Evolutionary conservation across 2,113 vertebrate species (phyloP), one percentile per base, ranked within the genome.

Genomic region (Engystomops pustulosus): DNA sequence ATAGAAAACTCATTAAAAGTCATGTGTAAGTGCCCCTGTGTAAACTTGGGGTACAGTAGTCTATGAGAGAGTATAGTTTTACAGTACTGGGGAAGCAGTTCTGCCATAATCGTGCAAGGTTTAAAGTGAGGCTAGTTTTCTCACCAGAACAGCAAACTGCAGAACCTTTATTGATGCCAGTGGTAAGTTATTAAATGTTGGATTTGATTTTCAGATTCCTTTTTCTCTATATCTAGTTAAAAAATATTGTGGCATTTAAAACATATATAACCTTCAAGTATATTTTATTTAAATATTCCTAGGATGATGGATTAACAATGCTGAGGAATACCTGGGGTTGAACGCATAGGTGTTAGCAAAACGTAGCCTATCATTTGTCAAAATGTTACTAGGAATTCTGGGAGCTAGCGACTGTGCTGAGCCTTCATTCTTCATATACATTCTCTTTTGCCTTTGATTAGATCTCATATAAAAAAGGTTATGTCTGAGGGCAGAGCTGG

Each of bases 401-500:
- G 12, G 44, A 74, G 34, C 47, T 7, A 15, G 44, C 12, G 18
- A 30, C 49, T 58, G 47, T 53, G 34, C 49, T 51, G 65, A 69
- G 32, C 68, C 34, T 84, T 84, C 45, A 79, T 78, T 58, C 47
- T 36, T 45, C n/a, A 44, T 34, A 68, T 38, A 41, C 4, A 41
- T 60, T 55, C 49, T 69, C 45, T 38, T 38, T 78, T 75, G 51
- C 32, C n/a, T 36, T 77, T 53, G 60, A 58, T 68, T 23, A 67
- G 82, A 49, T n/a, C 83, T 58, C 14, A 51, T 44, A 69, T 41
- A 65, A 62, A 84, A n/a, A 84, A 79, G 74, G 83, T 84, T 65
- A 84, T 58, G 53, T 65, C 30, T 44, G 17, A 53, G 62, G 34
- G 32, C 60, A 55, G 62, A 70, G 38, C 55, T 36, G 76, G 51